phyloP scores from a whole-genome alignment of 2,888 invertebrate genomes.

The Latrodectus hesperus region DNA sequence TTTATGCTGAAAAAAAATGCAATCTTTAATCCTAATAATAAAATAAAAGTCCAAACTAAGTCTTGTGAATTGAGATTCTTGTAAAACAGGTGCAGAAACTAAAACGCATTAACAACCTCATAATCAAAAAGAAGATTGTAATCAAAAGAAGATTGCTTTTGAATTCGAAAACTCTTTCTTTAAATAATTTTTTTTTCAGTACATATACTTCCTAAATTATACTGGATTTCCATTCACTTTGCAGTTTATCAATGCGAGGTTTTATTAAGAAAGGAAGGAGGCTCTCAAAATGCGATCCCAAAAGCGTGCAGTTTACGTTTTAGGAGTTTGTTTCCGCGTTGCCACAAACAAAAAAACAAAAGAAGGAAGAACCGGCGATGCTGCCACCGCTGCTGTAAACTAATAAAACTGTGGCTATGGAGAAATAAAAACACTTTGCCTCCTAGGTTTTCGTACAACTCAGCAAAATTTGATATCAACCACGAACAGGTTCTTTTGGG shows the following conservation, averaged over 20 bases:
- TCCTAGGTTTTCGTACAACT: constrained; percentile 51
- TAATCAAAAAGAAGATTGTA: no score
- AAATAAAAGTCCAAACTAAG: no score
- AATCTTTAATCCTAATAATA: no score
- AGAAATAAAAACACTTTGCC: constrained; percentile 62
- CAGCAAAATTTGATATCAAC: constrained; percentile 63
- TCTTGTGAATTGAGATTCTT: no score
- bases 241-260: neutral
- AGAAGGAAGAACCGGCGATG: neutral
- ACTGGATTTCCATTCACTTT: neutral
- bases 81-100: no score
- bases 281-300: neutral
- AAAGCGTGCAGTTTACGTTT: neutral
- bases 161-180: neutral
- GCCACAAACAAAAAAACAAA: neutral
- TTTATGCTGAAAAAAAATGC: no score
- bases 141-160: no score
- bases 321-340: neutral
- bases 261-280: neutral
- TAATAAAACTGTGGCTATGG: constrained; percentile 52
- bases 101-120: no score
- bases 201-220: neutral
- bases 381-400: constrained; percentile 30
- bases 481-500: constrained; percentile 43
- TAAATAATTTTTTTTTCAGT: neutral